These are phyloP conservation scores for Malurus elegans DNA, from an alignment of 2,113 vertebrate genomes.

Conservation along the genomic window DNA sequence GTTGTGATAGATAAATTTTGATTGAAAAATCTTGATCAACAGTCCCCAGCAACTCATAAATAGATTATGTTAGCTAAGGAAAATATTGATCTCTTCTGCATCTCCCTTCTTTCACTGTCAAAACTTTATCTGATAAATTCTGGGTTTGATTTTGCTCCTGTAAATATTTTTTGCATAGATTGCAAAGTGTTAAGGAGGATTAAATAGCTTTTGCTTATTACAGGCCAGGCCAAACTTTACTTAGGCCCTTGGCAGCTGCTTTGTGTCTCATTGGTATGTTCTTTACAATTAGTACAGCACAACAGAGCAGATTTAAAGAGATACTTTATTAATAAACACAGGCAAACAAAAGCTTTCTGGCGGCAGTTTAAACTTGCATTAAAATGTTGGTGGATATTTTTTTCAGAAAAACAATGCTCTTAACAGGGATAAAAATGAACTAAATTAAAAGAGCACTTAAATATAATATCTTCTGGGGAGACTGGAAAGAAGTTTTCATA, in stretches of 20 bases:
- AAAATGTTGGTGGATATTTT: background rate
- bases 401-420: rapidly evolving
- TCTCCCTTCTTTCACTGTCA: background rate
- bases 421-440: background rate
- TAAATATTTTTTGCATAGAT: background rate
- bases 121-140: background rate
- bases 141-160: background rate
- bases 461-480: background rate
- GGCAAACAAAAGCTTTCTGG: background rate
- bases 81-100: background rate
- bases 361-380: background rate
- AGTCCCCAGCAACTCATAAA: background rate
- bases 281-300: background rate
- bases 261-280: background rate
- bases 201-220: background rate
- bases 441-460: background rate
- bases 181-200: background rate
- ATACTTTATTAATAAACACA: constrained; percentile 12
- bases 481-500: background rate
- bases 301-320: background rate
- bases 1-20: background rate
- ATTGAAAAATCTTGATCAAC: background rate
- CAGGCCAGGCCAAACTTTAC: background rate
- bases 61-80: background rate
- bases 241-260: background rate